Percentiles rank a stretch among this genome's conserved stretches.
phyloP scores from a whole-genome alignment of 2,888 invertebrate genomes.

The Acleris cristana region DNA sequence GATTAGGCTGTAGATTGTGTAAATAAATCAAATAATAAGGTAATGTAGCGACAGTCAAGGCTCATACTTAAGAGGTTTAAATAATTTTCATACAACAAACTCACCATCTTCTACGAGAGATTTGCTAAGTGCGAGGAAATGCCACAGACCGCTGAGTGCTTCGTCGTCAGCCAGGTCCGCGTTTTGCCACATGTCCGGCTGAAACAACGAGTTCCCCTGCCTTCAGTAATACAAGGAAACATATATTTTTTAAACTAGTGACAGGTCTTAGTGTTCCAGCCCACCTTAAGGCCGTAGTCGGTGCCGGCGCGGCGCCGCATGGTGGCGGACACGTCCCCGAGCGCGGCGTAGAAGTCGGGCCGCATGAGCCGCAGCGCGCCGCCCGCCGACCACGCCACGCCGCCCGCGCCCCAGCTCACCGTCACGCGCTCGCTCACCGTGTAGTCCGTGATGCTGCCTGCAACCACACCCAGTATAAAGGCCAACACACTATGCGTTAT shows the following conservation, averaged over 20 bases:
- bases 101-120: slow-evolving; percentile 87
- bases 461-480: background rate
- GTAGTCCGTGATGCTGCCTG: slow-evolving; percentile 88
- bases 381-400: slow-evolving; percentile 45
- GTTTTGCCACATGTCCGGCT: slow-evolving; percentile 91
- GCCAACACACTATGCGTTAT: too few species aligned
- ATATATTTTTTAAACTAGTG: background rate
- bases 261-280: too few species aligned
- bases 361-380: slow-evolving; percentile 3
- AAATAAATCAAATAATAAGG: too few species aligned
- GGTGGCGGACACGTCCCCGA: background rate
- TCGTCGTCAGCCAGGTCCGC: slow-evolving; percentile 90
- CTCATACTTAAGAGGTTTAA: background rate
- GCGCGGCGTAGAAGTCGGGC: background rate
- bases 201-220: slow-evolving; percentile 42
- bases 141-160: slow-evolving; percentile 91
- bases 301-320: background rate
- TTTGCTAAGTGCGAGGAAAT: slow-evolving; percentile 89
- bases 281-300: background rate
- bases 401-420: slow-evolving; percentile 90
- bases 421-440: slow-evolving; percentile 92
- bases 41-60: too few species aligned
- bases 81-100: slow-evolving; percentile 10
- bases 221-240: background rate
- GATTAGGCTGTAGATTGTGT: too few species aligned